Percentiles rank a stretch among this genome's conserved stretches.
These are phyloP conservation scores for Trachelipus rathkii DNA, from an alignment of 1,140 invertebrate genomes.

Conservation along the genomic window DNA sequence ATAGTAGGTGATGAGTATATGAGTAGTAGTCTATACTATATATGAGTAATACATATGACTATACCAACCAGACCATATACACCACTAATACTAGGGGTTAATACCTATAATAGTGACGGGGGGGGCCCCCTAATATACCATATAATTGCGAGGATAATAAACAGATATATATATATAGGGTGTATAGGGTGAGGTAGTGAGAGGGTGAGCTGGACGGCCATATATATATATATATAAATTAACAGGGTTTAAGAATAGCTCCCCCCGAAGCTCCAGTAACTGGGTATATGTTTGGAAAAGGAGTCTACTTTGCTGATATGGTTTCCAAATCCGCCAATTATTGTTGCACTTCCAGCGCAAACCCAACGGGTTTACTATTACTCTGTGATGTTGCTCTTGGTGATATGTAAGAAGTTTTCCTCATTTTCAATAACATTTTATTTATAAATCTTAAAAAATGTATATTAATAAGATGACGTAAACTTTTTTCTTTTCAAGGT, in stretches of 20 bases:
- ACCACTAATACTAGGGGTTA: too few species aligned
- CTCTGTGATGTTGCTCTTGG: slow-evolving; percentile 95
- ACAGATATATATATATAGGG: too few species aligned
- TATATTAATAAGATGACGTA: not conserved
- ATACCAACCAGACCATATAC: too few species aligned
- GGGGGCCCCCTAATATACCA: too few species aligned
- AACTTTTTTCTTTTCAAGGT: slow-evolving; percentile 52
- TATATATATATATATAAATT: slow-evolving; percentile 50
- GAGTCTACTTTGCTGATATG: slow-evolving; percentile 96
- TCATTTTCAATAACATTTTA: not conserved
- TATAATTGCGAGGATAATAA: too few species aligned
- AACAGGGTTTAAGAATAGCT: slow-evolving; percentile 86
- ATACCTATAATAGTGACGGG: too few species aligned
- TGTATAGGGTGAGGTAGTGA: too few species aligned
- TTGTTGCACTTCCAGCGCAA: slow-evolving; percentile 69
- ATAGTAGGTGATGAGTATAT: too few species aligned
- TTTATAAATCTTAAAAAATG: too few species aligned
- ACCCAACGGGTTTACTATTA: slow-evolving; percentile 74
- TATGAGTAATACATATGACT: too few species aligned
- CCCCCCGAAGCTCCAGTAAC: slow-evolving; percentile 89
- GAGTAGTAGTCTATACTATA: too few species aligned
- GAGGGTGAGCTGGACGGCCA: too few species aligned
- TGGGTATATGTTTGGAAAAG: slow-evolving; percentile 98
- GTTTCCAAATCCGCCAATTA: slow-evolving; percentile 98
- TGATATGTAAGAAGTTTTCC: slow-evolving; percentile 65